Conservation (phyloP, 2,797 vertebrate genomes). For the Lithobates sylvaticus region DNA sequence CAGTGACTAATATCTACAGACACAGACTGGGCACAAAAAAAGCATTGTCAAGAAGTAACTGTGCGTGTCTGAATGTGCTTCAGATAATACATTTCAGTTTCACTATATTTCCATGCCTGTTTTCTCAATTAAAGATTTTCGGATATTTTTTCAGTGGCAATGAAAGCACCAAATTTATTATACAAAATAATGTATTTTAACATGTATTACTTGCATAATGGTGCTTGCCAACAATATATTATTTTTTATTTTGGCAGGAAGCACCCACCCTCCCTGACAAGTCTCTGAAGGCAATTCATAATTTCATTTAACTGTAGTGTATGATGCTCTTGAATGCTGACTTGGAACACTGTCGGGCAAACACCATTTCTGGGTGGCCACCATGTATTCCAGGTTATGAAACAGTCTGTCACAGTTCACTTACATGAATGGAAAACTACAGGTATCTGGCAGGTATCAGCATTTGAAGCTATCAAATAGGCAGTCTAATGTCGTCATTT, state of each 20-base stretch:
- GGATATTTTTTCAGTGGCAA: not conserved
- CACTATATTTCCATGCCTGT: too few relatives aligned
- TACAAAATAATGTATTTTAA: constrained; percentile 15
- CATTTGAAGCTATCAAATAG: constrained; percentile 18
- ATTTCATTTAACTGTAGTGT: constrained; percentile 45
- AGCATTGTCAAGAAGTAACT: too few relatives aligned
- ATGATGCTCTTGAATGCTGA: constrained; percentile 21
- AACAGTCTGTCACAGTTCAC: constrained; percentile 43
- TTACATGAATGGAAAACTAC: constrained; percentile 46
- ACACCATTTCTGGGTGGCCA: constrained; percentile 49
- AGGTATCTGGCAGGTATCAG: constrained; percentile 50
- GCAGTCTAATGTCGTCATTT: constrained; percentile 17
- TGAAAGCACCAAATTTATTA: constrained; percentile 7
- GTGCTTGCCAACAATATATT: constrained; percentile 16
- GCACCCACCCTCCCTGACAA: constrained; percentile 18
- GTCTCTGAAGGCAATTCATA: constrained; percentile 23
- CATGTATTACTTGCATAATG: constrained; percentile 7
- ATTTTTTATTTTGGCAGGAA: constrained; percentile 50
- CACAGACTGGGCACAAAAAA: too few relatives aligned
- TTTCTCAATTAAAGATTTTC: too few relatives aligned
- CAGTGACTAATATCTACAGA: too few relatives aligned
- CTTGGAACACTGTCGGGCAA: not conserved
- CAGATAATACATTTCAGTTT: too few relatives aligned
- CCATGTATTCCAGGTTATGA: constrained; percentile 35
- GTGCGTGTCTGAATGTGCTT: too few relatives aligned